phyloP scores from a whole-genome alignment of 2,797 vertebrate genomes.

The Pseudochirops cupreus region DNA sequence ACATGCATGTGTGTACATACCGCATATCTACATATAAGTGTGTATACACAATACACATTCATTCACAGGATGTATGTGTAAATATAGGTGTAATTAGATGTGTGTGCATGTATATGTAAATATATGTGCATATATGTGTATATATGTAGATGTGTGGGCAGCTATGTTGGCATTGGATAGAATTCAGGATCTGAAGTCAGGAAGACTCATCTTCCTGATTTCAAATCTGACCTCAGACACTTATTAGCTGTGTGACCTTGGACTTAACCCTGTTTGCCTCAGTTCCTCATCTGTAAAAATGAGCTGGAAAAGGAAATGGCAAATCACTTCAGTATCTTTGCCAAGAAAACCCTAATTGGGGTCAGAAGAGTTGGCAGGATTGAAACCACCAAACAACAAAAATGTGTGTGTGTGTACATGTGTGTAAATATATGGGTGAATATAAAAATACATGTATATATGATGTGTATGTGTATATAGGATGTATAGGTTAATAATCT shows the following conservation, averaged over 20 bases:
- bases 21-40: neutral
- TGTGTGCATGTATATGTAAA: neutral
- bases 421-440: neutral
- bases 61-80: neutral
- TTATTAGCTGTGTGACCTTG: neutral
- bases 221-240: neutral
- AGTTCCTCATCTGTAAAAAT: neutral
- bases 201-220: neutral
- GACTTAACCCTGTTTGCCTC: neutral
- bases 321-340: neutral
- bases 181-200: neutral
- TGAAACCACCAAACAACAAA: neutral
- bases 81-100: neutral
- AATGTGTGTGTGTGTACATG: neutral
- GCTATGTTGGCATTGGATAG: neutral
- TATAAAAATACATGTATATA: neutral
- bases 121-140: neutral
- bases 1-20: neutral
- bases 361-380: neutral
- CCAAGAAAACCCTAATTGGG: neutral
- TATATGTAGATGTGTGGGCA: neutral
- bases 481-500: neutral
- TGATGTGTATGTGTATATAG: too few species aligned
- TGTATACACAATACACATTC: neutral
- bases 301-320: neutral